These are phyloP conservation scores for Tamias sibiricus DNA, from an alignment of 2,113 vertebrate species.

Conservation along the genomic window DNA sequence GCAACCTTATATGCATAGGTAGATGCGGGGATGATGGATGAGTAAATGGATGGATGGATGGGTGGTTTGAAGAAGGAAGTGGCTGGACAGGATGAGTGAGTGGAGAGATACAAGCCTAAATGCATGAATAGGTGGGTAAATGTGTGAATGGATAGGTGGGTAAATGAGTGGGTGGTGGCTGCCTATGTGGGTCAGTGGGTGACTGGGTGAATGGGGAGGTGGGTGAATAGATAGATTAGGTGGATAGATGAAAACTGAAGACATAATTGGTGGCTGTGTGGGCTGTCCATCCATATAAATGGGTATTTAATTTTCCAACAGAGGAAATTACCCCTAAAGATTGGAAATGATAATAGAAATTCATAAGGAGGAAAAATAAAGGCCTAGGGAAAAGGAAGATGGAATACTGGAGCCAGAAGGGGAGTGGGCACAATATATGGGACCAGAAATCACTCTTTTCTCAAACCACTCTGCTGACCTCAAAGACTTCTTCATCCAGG, in stretches of 20 bases:
- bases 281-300: neutral
- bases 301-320: neutral
- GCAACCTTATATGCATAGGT: neutral
- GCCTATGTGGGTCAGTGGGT: neutral
- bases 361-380: neutral
- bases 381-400: neutral
- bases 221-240: neutral
- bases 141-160: too few species aligned
- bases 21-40: neutral
- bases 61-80: neutral
- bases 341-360: neutral
- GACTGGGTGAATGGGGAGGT: neutral
- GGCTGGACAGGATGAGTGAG: neutral
- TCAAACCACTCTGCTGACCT: conserved; percentile 84
- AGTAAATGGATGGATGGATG: neutral
- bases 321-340: neutral
- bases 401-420: neutral
- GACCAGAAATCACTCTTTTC: neutral
- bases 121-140: neutral
- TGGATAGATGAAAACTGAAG: neutral
- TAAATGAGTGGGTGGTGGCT: neutral
- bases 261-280: neutral
- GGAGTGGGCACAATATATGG: rapidly evolving
- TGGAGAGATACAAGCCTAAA: neutral
- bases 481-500: conserved; percentile 94